Conservation (phyloP, 1,140 invertebrate genomes). For the Ips typographus region DNA sequence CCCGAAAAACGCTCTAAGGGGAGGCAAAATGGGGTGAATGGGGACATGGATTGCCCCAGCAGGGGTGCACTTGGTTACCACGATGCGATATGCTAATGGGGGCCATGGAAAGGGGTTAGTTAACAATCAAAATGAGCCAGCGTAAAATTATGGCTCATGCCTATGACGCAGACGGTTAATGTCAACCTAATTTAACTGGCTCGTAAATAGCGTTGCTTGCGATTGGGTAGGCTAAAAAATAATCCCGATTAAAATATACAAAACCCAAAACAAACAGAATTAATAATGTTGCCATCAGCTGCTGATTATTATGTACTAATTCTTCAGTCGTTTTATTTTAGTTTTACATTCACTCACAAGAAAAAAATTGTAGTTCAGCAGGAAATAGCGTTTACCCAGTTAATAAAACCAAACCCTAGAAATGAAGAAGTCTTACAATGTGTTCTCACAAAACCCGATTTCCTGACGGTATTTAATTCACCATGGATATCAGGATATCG, state of each 20-base stretch:
- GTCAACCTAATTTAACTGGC: not conserved
- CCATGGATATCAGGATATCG: not conserved
- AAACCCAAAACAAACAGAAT: too few relatives aligned
- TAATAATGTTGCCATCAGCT: too few relatives aligned
- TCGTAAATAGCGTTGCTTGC: too few relatives aligned
- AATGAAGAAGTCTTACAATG: slow-evolving; percentile 26
- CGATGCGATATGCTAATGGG: slow-evolving; percentile 25
- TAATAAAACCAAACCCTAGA: slow-evolving; percentile 25
- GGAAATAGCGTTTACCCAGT: not conserved
- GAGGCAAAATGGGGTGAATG: slow-evolving; percentile 29
- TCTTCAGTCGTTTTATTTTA: not conserved
- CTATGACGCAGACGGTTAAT: slow-evolving; percentile 12
- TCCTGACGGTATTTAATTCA: slow-evolving; percentile 12
- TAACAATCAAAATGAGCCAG: slow-evolving; percentile 24
- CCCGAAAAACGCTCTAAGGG: slow-evolving; percentile 27
- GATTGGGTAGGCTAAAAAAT: too few relatives aligned
- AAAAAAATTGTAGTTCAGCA: not conserved
- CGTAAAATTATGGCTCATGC: slow-evolving; percentile 19
- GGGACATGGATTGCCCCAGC: slow-evolving; percentile 19
- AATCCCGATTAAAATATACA: too few relatives aligned
- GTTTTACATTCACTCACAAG: not conserved
- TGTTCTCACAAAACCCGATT: slow-evolving; percentile 10
- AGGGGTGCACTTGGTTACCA: slow-evolving; percentile 30
- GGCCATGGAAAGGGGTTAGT: slow-evolving; percentile 21
- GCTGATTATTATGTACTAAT: not conserved